phyloP scores from a whole-genome alignment of 2,888 invertebrate genomes.

The Gasteruption jaculator region DNA sequence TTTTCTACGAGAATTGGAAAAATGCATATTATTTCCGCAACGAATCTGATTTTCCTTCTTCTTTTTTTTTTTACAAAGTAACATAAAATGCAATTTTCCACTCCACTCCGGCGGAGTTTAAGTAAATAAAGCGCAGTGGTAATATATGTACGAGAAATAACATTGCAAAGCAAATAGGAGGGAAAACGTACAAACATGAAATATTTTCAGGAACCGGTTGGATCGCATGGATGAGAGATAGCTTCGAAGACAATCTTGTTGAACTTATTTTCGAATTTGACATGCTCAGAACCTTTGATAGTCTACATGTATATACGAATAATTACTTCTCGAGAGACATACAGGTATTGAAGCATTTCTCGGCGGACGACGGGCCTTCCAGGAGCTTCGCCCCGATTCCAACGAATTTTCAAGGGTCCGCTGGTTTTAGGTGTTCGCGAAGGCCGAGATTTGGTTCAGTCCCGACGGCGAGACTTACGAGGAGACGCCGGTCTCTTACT shows the following conservation, averaged over 20 bases:
- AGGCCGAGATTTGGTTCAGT: constrained; percentile 63
- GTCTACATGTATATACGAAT: constrained; percentile 65
- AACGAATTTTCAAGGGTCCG: neutral
- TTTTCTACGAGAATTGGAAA: no score
- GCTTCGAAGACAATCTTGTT: constrained; percentile 55
- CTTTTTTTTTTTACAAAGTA: no score
- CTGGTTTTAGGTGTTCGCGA: constrained; percentile 59
- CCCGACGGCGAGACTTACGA: constrained; percentile 32
- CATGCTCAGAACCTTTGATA: constrained; percentile 63
- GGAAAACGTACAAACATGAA: constrained; percentile 4
- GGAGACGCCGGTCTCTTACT: constrained; percentile 47
- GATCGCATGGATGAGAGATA: constrained; percentile 70
- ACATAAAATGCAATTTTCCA: no score
- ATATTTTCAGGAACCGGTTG: constrained; percentile 62
- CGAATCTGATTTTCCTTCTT: no score
- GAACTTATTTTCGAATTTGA: constrained; percentile 71
- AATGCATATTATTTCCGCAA: no score
- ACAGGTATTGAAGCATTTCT: constrained; percentile 52
- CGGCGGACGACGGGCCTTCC: no score
- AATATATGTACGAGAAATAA: neutral
- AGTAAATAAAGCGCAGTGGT: neutral
- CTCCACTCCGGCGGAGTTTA: no score
- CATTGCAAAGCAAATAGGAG: neutral
- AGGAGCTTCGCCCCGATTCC: neutral
- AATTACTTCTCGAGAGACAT: constrained; percentile 68